These are phyloP conservation scores for Melanotus villosus DNA, from an alignment of 2,888 invertebrate genomes.

Conservation along the genomic window DNA sequence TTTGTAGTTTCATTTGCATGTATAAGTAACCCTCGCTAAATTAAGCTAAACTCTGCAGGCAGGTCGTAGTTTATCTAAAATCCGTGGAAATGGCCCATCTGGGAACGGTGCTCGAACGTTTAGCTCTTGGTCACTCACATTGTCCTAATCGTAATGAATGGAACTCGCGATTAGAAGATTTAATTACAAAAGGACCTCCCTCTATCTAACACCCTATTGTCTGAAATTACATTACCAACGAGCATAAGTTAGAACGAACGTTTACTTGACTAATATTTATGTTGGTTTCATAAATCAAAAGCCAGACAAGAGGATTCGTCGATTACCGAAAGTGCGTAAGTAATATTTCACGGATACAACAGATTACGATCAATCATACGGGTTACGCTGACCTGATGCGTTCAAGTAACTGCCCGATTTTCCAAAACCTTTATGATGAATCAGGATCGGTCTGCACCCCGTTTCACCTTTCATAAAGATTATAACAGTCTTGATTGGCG, in stretches of 20 bases:
- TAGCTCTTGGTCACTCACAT: slow-evolving; percentile 60
- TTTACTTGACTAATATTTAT: slow-evolving; percentile 37
- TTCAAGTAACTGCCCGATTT: slow-evolving; percentile 34
- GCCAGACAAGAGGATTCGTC: slow-evolving; percentile 29
- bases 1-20: slow-evolving; percentile 66
- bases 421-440: slow-evolving; percentile 31
- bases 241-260: slow-evolving; percentile 28
- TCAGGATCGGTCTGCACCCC: slow-evolving; percentile 22
- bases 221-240: slow-evolving; percentile 1
- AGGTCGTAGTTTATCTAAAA: slow-evolving; percentile 66
- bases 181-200: slow-evolving; percentile 63
- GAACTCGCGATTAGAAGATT: slow-evolving; percentile 68
- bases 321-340: slow-evolving; percentile 45
- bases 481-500: slow-evolving; percentile 36
- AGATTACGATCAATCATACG: slow-evolving; percentile 47
- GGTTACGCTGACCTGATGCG: slow-evolving; percentile 34
- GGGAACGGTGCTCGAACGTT: slow-evolving; percentile 61
- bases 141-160: slow-evolving; percentile 63
- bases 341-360: slow-evolving; percentile 47
- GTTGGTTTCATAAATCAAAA: slow-evolving; percentile 40
- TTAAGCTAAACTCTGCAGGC: slow-evolving; percentile 63
- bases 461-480: slow-evolving; percentile 31
- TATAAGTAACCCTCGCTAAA: slow-evolving; percentile 65
- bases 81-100: slow-evolving; percentile 67
- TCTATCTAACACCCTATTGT: slow-evolving; percentile 41